Conservation (phyloP, 2,113 vertebrate genomes). For the Aleadryas rufinucha region DNA sequence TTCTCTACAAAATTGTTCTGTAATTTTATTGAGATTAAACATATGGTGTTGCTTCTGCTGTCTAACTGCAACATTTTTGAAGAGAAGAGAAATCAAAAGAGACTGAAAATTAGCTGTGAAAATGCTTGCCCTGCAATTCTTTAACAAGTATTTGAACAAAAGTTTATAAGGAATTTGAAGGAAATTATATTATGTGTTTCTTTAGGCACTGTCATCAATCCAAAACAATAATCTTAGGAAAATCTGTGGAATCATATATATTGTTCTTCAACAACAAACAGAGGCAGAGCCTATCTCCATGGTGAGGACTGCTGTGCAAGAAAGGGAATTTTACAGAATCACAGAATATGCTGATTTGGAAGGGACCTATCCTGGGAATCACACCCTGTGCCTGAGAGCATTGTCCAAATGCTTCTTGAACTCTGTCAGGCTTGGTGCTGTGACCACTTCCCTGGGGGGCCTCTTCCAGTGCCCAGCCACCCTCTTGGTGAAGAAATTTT, state of each 20-base stretch:
- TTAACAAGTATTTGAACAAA: slow-evolving; percentile 22
- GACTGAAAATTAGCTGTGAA: slow-evolving; percentile 35
- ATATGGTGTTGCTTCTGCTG: neutral
- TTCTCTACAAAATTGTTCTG: neutral
- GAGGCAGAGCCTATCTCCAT: neutral
- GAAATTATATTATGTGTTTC: slow-evolving; percentile 1
- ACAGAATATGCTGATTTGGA: neutral
- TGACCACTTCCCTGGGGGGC: neutral
- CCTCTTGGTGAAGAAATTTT: neutral
- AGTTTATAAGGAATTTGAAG: neutral
- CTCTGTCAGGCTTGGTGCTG: neutral
- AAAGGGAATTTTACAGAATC: neutral
- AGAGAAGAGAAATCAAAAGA: neutral
- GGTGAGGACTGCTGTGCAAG: neutral
- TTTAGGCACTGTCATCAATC: neutral
- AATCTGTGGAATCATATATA: neutral
- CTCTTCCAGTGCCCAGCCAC: neutral
- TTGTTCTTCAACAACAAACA: neutral
- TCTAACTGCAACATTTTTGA: neutral
- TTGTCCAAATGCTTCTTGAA: neutral
- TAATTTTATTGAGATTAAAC: slow-evolving; percentile 8
- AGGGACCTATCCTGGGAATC: neutral
- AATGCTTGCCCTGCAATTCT: neutral
- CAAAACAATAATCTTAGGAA: neutral
- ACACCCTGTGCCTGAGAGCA: neutral